phyloP scores from a whole-genome alignment of 2,888 invertebrate genomes.

The Acleris laterana region DNA sequence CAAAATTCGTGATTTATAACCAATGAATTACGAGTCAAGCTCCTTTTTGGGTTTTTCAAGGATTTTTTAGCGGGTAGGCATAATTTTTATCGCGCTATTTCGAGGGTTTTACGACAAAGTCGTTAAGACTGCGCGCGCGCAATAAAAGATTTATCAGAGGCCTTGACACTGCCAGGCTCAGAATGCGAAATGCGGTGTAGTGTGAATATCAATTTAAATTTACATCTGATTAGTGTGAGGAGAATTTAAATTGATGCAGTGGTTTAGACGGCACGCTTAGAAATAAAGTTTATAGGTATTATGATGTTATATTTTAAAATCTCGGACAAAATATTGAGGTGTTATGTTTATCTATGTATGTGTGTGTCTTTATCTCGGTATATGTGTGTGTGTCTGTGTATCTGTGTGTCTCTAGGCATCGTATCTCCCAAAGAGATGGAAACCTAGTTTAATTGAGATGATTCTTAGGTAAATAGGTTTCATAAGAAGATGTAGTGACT shows the following conservation, averaged over 20 bases:
- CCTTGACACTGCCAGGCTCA: conserved; percentile 19
- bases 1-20: conserved; percentile 3
- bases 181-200: conserved; percentile 13
- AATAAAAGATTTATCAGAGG: conserved; percentile 14
- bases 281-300: no score
- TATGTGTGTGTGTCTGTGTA: no score
- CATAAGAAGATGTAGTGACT: no score
- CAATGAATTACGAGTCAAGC: conserved; percentile 9
- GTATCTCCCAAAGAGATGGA: no score
- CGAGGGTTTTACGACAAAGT: conserved; percentile 21
- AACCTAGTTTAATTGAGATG: no score
- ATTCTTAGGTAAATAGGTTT: no score
- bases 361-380: no score
- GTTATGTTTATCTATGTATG: no score
- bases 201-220: conserved; percentile 20
- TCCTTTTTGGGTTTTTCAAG: conserved; percentile 9
- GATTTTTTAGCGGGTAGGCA: conserved; percentile 5
- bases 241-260: background rate
- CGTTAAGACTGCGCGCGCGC: conserved; percentile 14
- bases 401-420: no score
- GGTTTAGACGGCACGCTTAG: background rate
- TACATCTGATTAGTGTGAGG: background rate
- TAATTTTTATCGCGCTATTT: conserved; percentile 11
- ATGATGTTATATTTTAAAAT: no score
- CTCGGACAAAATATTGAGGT: no score